A percentile compares a stretch with the other conserved stretches of the same genome.
These are phyloP conservation scores for Gallinago media DNA, from an alignment of 2,113 vertebrate species.

Conservation along the genomic window DNA sequence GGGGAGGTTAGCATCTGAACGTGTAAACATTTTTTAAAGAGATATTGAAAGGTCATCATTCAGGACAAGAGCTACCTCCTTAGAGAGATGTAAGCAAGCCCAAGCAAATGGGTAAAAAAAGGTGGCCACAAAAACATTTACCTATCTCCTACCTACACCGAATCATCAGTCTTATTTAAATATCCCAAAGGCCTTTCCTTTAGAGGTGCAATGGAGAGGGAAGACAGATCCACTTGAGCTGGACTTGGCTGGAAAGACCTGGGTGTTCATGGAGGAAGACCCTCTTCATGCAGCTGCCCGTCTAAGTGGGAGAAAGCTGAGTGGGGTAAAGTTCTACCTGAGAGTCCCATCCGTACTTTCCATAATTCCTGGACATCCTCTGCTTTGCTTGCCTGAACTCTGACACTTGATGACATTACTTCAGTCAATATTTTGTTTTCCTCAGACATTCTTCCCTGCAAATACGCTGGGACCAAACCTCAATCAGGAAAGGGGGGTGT, in stretches of 20 bases:
- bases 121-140: background rate
- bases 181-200: background rate
- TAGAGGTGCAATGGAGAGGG: background rate
- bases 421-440: background rate
- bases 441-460: background rate
- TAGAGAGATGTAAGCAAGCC: background rate
- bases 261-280: background rate
- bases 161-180: background rate
- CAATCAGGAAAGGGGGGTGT: background rate
- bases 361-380: background rate
- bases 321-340: conserved; percentile 24
- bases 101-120: background rate
- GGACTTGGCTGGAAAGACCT: background rate
- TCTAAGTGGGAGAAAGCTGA: background rate
- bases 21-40: conserved; percentile 48
- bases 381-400: background rate
- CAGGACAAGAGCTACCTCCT: conserved; percentile 6
- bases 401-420: background rate
- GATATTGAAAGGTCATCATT: background rate
- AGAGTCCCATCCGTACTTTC: background rate
- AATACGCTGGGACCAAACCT: background rate
- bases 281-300: background rate
- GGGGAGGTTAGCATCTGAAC: conserved; percentile 14
- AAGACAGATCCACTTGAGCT: background rate
- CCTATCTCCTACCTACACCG: background rate